phyloP scores from a whole-genome alignment of 2,797 vertebrate species.

The Gorsachius magnificus region DNA sequence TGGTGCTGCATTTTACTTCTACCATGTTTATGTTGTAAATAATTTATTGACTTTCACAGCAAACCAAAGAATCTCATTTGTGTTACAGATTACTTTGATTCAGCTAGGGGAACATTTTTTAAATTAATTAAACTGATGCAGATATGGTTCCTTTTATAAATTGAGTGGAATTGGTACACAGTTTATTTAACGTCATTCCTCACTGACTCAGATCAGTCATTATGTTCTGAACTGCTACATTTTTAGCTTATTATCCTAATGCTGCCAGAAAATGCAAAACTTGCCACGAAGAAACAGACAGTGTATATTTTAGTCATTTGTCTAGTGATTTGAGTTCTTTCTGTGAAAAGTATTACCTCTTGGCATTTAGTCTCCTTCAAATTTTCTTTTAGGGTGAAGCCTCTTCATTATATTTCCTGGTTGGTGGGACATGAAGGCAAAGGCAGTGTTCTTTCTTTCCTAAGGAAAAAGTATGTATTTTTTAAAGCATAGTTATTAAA shows the following conservation, averaged over 20 bases:
- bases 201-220: conserved; percentile 6
- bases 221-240: neutral
- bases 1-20: neutral
- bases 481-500: neutral
- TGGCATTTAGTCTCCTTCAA: neutral
- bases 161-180: neutral
- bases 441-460: conserved; percentile 92
- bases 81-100: neutral
- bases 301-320: neutral
- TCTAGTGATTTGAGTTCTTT: neutral
- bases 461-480: conserved; percentile 89
- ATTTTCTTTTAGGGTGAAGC: conserved; percentile 86
- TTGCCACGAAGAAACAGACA: neutral
- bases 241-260: neutral
- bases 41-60: neutral
- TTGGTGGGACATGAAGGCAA: conserved; percentile 94
- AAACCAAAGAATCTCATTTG: neutral
- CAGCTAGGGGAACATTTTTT: neutral
- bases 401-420: conserved; percentile 96
- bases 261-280: neutral
- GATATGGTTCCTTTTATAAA: neutral
- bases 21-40: neutral
- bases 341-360: neutral
- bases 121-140: neutral
- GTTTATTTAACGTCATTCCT: neutral